These are phyloP conservation scores for Sicus ferrugineus DNA, from an alignment of 2,888 invertebrate genomes.

Conservation along the genomic window DNA sequence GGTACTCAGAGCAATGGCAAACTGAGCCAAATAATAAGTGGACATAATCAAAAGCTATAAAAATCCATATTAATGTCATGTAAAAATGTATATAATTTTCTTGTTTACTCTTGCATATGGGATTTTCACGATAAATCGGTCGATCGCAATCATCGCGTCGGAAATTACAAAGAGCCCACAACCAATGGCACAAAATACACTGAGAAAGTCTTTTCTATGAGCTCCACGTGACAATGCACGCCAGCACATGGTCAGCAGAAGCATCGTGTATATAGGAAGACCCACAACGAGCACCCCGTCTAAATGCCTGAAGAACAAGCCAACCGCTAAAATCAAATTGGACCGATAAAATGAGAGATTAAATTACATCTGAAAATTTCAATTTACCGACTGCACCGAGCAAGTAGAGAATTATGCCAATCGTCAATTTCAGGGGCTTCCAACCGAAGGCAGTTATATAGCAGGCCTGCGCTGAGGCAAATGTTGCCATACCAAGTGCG, in stretches of 20 bases:
- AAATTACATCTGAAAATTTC: neutral
- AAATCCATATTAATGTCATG: neutral
- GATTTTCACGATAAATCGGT: conserved; percentile 75
- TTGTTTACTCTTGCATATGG: conserved; percentile 72
- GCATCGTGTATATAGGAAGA: conserved; percentile 76
- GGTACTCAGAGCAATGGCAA: conserved; percentile 82
- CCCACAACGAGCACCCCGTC: conserved; percentile 66
- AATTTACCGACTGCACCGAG: conserved; percentile 66
- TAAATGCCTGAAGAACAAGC: conserved; percentile 51
- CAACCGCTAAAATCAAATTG: conserved; percentile 49
- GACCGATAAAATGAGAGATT: neutral
- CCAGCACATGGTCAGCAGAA: conserved; percentile 86
- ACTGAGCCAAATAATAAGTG: conserved; percentile 89
- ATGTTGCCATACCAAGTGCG: conserved; percentile 80
- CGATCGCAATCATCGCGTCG: conserved; percentile 80
- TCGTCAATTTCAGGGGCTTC: conserved; percentile 69
- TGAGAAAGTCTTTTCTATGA: conserved; percentile 71
- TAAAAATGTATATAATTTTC: neutral
- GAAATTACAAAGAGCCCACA: conserved; percentile 81
- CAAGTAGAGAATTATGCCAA: conserved; percentile 68
- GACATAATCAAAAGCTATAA: conserved; percentile 82
- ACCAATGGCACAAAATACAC: conserved; percentile 74
- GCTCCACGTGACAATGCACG: conserved; percentile 73
- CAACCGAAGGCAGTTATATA: conserved; percentile 85
- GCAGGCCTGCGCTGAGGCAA: conserved; percentile 79